phyloP scores from a whole-genome alignment of 2,113 vertebrate species.

The Opisthocomus hoazin region DNA sequence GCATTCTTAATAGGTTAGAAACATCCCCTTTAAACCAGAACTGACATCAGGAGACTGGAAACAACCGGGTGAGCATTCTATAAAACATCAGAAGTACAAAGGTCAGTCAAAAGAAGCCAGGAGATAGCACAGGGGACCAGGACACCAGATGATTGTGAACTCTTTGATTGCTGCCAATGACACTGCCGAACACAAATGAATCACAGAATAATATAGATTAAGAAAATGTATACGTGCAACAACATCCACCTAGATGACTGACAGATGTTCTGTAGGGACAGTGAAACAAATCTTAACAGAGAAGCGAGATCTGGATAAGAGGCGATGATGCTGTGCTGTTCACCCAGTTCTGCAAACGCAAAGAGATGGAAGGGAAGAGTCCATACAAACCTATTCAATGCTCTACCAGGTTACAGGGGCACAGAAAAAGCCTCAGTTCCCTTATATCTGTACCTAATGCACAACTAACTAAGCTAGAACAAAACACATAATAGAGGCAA shows the following conservation, averaged over 20 bases:
- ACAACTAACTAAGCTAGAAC: not conserved
- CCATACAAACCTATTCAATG: rapidly evolving
- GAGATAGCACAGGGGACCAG: not conserved
- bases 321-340: not conserved
- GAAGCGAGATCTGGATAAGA: not conserved
- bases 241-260: not conserved
- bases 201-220: not conserved
- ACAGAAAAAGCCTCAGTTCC: not conserved
- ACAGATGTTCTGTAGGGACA: not conserved
- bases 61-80: not conserved
- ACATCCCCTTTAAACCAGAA: not conserved
- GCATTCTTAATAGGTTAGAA: not conserved
- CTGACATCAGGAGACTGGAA: not conserved
- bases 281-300: not conserved
- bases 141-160: not conserved
- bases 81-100: not conserved
- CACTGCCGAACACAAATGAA: not conserved
- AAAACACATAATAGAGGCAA: not conserved
- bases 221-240: not conserved
- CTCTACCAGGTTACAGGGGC: not conserved
- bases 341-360: not conserved
- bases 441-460: not conserved
- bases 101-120: not conserved
- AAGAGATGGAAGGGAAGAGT: not conserved
- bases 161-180: not conserved